phyloP scores from a whole-genome alignment of 2,888 invertebrate genomes.

The Byasa hedistus region DNA sequence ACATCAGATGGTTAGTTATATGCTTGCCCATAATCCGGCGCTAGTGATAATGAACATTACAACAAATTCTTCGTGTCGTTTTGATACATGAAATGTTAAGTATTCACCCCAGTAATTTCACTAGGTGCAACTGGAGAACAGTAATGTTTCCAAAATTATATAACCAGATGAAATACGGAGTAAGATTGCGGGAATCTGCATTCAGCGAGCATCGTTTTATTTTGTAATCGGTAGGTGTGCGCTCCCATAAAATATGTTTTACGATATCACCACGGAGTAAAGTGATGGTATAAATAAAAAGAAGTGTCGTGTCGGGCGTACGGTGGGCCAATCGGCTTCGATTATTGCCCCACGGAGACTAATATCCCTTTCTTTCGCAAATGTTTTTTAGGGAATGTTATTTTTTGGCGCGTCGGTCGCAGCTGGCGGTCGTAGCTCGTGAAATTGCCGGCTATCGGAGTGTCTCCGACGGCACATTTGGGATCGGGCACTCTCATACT shows the following conservation, averaged over 20 bases:
- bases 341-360: slow-evolving; percentile 78
- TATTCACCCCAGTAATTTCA: no score
- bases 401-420: slow-evolving; percentile 76
- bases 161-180: not conserved
- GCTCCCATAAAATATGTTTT: slow-evolving; percentile 61
- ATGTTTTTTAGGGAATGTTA: slow-evolving; percentile 75
- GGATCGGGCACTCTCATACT: slow-evolving; percentile 44
- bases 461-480: slow-evolving; percentile 62
- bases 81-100: no score
- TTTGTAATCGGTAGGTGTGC: slow-evolving; percentile 55
- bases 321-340: slow-evolving; percentile 76
- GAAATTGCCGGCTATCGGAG: slow-evolving; percentile 64
- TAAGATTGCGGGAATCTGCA: slow-evolving; percentile 11
- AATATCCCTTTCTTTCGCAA: slow-evolving; percentile 77
- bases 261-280: slow-evolving; percentile 60
- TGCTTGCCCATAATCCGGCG: no score
- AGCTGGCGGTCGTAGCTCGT: slow-evolving; percentile 68
- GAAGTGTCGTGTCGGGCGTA: slow-evolving; percentile 65
- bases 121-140: no score
- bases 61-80: no score
- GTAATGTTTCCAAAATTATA: not conserved
- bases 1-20: no score
- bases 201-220: slow-evolving; percentile 26
- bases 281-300: slow-evolving; percentile 70
- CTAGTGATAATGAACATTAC: no score